These are phyloP conservation scores for Etheostoma perlongum DNA, from an alignment of 2,797 vertebrate species.

Conservation along the genomic window DNA sequence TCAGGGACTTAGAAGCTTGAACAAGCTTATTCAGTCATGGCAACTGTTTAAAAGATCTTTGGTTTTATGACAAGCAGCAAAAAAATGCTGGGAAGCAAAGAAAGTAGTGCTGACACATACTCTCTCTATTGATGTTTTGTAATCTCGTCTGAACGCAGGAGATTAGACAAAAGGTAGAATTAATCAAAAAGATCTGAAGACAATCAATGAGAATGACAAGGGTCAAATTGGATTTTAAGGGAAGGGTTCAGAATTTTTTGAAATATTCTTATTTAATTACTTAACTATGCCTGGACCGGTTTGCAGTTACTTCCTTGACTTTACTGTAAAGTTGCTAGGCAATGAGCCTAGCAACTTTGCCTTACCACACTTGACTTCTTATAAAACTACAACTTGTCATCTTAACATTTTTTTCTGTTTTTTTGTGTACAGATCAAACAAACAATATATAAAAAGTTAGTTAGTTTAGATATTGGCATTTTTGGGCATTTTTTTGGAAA, in stretches of 20 bases:
- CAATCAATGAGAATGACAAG: slow-evolving; percentile 2
- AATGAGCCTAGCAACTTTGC: neutral
- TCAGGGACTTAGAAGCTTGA: neutral
- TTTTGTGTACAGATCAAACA: neutral
- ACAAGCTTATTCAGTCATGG: neutral
- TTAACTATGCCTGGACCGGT: neutral
- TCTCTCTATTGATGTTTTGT: slow-evolving; percentile 16
- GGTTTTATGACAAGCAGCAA: slow-evolving; percentile 14
- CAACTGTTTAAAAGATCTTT: slow-evolving; percentile 30
- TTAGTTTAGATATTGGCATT: no score
- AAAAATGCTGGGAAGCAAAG: neutral
- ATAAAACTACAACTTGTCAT: neutral
- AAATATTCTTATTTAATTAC: neutral
- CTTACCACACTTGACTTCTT: no score
- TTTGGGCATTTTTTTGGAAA: no score
- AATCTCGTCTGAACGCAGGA: neutral
- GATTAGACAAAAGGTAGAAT: slow-evolving; percentile 23
- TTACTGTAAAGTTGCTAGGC: neutral
- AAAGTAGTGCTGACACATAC: neutral
- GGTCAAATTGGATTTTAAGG: neutral
- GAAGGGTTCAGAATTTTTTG: neutral
- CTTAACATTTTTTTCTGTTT: neutral
- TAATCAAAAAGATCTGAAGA: slow-evolving; percentile 18
- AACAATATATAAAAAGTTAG: no score
- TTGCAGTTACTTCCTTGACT: neutral